Conservation (phyloP, 2,888 invertebrate species). For the Malacosoma neustria region DNA sequence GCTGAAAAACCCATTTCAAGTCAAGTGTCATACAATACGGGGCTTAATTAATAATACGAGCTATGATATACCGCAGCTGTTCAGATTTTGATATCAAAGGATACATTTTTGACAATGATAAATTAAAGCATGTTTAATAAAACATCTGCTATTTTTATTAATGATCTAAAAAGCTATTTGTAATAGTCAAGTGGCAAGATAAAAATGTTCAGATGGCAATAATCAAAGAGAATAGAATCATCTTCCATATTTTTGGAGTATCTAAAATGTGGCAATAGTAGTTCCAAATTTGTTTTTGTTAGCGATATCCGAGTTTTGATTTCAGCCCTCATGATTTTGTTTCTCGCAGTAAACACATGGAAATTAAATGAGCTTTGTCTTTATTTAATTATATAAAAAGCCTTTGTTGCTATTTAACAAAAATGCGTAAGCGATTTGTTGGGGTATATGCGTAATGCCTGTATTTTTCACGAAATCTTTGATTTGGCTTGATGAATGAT, state of each 20-base stretch:
- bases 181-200: too few species aligned
- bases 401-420: conserved; percentile 8
- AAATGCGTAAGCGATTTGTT: conserved; percentile 27
- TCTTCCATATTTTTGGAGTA: too few species aligned
- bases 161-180: background rate
- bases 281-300: too few species aligned
- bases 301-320: too few species aligned
- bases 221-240: too few species aligned
- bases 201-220: too few species aligned
- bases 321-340: too few species aligned
- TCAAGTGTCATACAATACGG: background rate
- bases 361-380: background rate
- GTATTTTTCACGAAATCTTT: conserved; percentile 30
- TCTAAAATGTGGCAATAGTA: too few species aligned
- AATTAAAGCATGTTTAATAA: too few species aligned
- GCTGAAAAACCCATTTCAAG: background rate
- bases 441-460: conserved; percentile 23
- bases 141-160: background rate
- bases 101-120: background rate
- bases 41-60: background rate
- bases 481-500: conserved; percentile 23
- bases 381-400: background rate
- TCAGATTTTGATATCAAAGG: background rate
- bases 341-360: too few species aligned
- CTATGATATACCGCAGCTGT: background rate